phyloP scores from a whole-genome alignment of 2,888 invertebrate genomes.

The Acrobeloides nanus region DNA sequence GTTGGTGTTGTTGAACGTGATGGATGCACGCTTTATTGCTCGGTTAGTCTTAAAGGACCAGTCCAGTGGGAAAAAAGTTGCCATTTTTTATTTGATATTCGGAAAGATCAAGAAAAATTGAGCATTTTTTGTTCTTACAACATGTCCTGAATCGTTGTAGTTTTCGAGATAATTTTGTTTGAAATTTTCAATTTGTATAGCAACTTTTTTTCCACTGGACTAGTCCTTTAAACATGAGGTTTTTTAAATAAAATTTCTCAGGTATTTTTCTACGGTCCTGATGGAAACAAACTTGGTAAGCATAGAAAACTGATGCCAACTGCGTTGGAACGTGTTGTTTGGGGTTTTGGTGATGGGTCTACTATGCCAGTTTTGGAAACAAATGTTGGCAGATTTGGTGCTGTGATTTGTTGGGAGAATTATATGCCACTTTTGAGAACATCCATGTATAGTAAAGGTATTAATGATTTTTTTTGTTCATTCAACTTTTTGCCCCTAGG shows the following conservation, averaged over 20 bases:
- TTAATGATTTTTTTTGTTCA: not conserved
- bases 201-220: too few species aligned
- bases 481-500: slow-evolving; percentile 16
- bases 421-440: slow-evolving; percentile 28
- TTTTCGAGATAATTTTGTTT: too few species aligned
- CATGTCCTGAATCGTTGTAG: too few species aligned
- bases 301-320: slow-evolving; percentile 46
- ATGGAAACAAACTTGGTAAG: slow-evolving; percentile 34
- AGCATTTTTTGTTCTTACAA: too few species aligned
- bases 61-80: too few species aligned
- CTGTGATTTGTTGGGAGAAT: slow-evolving; percentile 48
- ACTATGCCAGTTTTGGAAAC: slow-evolving; percentile 39
- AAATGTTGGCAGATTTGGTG: slow-evolving; percentile 35
- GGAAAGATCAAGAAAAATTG: too few species aligned
- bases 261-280: slow-evolving; percentile 41
- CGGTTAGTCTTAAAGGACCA: slow-evolving; percentile 30
- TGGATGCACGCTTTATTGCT: slow-evolving; percentile 43
- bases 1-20: slow-evolving; percentile 42
- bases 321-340: slow-evolving; percentile 42
- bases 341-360: slow-evolving; percentile 45
- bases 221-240: slow-evolving; percentile 4
- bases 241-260: slow-evolving; percentile 13
- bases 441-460: slow-evolving; percentile 18
- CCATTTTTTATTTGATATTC: too few species aligned
- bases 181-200: too few species aligned